phyloP scores from a whole-genome alignment of 2,888 invertebrate genomes.

The Danaus chrysippus region DNA sequence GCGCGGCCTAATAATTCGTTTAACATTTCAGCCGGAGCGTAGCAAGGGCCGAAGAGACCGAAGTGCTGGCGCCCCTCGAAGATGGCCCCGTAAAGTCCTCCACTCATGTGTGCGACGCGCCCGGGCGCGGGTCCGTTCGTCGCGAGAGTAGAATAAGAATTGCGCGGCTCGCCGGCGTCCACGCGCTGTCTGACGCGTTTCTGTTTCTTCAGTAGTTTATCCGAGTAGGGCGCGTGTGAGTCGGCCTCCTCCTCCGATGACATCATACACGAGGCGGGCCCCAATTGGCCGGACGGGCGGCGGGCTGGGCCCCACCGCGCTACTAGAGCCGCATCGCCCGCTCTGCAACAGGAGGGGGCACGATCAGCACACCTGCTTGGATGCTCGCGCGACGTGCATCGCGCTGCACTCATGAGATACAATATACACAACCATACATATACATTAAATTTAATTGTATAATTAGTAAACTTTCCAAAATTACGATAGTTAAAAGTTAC shows the following conservation, averaged over 20 bases:
- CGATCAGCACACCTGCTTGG: constrained; percentile 69
- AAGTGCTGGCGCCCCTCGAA: constrained; percentile 89
- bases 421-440: constrained; percentile 15
- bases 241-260: constrained; percentile 98
- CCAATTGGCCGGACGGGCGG: constrained; percentile 88
- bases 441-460: no score
- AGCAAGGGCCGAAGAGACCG: constrained; percentile 90
- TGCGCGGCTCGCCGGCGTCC: constrained; percentile 97
- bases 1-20: constrained; percentile 93
- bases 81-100: constrained; percentile 92
- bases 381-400: constrained; percentile 54
- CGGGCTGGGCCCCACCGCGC: constrained; percentile 77
- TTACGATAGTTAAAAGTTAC: constrained; percentile 3
- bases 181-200: constrained; percentile 97
- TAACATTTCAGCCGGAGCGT: constrained; percentile 94
- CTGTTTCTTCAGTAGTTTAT: constrained; percentile 94
- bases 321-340: constrained; percentile 74
- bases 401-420: constrained; percentile 33
- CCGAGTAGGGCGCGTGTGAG: constrained; percentile 95
- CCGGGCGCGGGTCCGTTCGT: constrained; percentile 77
- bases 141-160: constrained; percentile 87
- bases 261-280: constrained; percentile 93
- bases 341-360: constrained; percentile 71
- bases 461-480: constrained; percentile 21
- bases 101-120: constrained; percentile 89